Conservation (phyloP, 2,113 vertebrate genomes). For the Odontophorus gujanensis region DNA sequence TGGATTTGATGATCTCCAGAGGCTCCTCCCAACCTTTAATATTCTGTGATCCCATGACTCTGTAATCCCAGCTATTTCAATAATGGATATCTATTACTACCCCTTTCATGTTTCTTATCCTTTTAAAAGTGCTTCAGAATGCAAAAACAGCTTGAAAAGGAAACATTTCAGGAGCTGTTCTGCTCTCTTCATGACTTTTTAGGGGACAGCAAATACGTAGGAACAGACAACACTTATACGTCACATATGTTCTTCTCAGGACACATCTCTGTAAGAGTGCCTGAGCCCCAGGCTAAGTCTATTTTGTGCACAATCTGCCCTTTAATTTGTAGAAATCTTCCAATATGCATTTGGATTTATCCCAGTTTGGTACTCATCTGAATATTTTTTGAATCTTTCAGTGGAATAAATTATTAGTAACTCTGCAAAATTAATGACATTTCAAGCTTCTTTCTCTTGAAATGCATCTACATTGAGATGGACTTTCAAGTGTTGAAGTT, state of each 20-base stretch:
- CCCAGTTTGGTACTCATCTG: not conserved
- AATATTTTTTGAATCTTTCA: not conserved
- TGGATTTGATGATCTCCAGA: too few relatives aligned
- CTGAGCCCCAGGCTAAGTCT: not conserved
- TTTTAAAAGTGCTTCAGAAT: not conserved
- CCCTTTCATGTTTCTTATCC: not conserved
- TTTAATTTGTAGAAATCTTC: not conserved
- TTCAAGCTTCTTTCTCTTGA: not conserved
- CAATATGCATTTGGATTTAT: not conserved
- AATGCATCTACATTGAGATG: not conserved
- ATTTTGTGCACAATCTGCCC: not conserved
- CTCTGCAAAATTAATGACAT: not conserved
- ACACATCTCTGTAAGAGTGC: fast-evolving
- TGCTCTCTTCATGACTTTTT: not conserved
- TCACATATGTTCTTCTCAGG: not conserved
- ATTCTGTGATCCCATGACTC: too few relatives aligned
- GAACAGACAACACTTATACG: not conserved
- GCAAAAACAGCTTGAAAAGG: not conserved
- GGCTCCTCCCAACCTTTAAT: too few relatives aligned
- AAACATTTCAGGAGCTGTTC: not conserved
- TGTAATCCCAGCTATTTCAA: not conserved
- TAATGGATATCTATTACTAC: not conserved
- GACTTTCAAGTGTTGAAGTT: not conserved
- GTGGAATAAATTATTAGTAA: not conserved
- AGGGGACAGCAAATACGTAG: not conserved